These are phyloP conservation scores for Neogobius melanostomus DNA, from an alignment of 2,113 vertebrate species.

Conservation along the genomic window DNA sequence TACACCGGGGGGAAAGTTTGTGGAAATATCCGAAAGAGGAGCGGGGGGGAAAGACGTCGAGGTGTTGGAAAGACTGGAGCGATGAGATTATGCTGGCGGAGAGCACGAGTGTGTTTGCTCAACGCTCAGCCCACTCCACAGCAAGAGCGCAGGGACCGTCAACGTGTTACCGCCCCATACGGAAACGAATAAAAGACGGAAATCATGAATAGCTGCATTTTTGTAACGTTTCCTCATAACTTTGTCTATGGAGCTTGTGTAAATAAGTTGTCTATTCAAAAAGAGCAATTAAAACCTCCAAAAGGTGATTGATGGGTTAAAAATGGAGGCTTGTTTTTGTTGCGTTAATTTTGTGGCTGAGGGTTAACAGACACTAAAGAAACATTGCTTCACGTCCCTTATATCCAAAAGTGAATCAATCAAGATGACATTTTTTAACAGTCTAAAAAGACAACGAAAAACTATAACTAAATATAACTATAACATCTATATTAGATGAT, in stretches of 20 bases:
- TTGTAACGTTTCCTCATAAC: too few relatives aligned
- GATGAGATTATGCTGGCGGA: conserved; percentile 15
- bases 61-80: not conserved
- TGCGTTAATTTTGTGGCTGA: too few relatives aligned
- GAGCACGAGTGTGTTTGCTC: conserved; percentile 32
- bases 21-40: not conserved
- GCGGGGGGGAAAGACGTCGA: conserved; percentile 4
- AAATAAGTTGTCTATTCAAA: not conserved
- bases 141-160: conserved; percentile 24
- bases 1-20: not conserved
- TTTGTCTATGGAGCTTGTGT: not conserved
- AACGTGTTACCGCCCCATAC: not conserved
- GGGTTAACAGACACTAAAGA: too few relatives aligned
- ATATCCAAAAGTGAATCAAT: too few relatives aligned
- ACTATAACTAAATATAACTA: too few relatives aligned
- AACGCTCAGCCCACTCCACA: conserved; percentile 40
- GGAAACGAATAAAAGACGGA: conserved; percentile 8
- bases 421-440: too few relatives aligned
- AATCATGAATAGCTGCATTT: not conserved
- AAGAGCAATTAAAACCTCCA: not conserved
- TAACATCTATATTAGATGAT: too few relatives aligned
- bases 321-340: too few relatives aligned
- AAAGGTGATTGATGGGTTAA: too few relatives aligned
- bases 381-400: too few relatives aligned
- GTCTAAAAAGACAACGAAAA: too few relatives aligned